Conservation (phyloP, 2,113 vertebrate species). For the Tautogolabrus adspersus region DNA sequence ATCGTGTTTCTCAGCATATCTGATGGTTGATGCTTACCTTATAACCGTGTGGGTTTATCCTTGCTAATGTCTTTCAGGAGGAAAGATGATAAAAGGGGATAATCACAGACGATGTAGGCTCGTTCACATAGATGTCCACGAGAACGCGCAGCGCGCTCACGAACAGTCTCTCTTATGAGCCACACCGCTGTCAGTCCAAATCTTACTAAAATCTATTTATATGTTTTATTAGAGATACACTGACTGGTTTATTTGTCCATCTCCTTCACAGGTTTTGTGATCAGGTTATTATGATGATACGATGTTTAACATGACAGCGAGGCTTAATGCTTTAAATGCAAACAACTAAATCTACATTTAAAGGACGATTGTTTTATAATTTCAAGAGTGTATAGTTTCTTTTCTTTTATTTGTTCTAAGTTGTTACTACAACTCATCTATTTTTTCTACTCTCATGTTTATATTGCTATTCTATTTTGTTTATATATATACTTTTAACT, state of each 20-base stretch:
- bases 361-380: too few species aligned
- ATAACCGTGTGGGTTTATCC: constrained; percentile 5
- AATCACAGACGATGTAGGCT: constrained; percentile 47
- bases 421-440: too few species aligned
- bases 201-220: neutral
- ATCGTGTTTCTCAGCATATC: neutral
- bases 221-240: neutral
- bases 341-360: too few species aligned
- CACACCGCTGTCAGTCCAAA: neutral
- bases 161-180: neutral
- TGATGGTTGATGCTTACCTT: constrained; percentile 50
- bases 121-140: constrained; percentile 37
- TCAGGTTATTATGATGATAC: neutral
- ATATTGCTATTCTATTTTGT: too few species aligned
- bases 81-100: constrained; percentile 22
- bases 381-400: too few species aligned
- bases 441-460: too few species aligned
- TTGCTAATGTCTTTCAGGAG: constrained; percentile 6
- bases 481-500: too few species aligned
- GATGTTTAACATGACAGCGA: too few species aligned
- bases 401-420: too few species aligned
- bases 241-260: neutral
- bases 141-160: constrained; percentile 62
- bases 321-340: too few species aligned
- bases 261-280: neutral